Evolutionary conservation across 1,140 invertebrate species (phyloP), one percentile per base, ranked within the genome.

Genomic region (Dufourea novaeangliae): DNA sequence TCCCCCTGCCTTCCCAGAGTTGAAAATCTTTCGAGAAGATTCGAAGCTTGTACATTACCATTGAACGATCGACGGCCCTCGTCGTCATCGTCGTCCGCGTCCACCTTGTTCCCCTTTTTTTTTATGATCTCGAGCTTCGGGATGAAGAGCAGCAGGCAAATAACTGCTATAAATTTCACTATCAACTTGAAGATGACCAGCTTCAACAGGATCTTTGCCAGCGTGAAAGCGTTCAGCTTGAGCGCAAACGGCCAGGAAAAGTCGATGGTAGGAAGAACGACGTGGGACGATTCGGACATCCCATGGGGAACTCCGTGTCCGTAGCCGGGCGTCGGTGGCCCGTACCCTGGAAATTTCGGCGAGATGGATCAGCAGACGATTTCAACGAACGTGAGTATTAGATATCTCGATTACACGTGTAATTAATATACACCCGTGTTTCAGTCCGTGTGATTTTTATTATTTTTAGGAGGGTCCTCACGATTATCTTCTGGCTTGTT

Each of bases 171-270:
- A 87, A 96, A 96, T 86, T 96, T 96, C 22, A 96, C 95, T 62
- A 96, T 94, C 90, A 96, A 95, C 88, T 96, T 96, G 83, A 96
- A 96, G 77, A 96, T 95, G 1, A 96, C 91, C 10, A 96, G 85
- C 87, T 96, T 96, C 12, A 96, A 87, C 54, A 96, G 72, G 54
- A 96, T 94, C 89, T 96, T 96, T 0, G 95, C 95, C n/a, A 96
- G 83, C 0, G 95, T 96, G 54, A 95, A 92, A 7, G 96, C 92
- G 84, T 95, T 95, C n/a, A 96, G 84, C 91, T 96, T 96, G 8
- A 95, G 67, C 0, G 88, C 87, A 25, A 91, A 85, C 6, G 91
- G 91, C 89, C 89, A 90, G 4, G 86, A 82, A 3, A 92, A 73
- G 20, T 90, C 87, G 20, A 91, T 83, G 0, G 81, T 74, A 3